Percentiles rank a stretch among this genome's conserved stretches.
Evolutionary conservation across 2,113 vertebrate species (phyloP).

Genomic region (mouse (Mus musculus)): DNA sequence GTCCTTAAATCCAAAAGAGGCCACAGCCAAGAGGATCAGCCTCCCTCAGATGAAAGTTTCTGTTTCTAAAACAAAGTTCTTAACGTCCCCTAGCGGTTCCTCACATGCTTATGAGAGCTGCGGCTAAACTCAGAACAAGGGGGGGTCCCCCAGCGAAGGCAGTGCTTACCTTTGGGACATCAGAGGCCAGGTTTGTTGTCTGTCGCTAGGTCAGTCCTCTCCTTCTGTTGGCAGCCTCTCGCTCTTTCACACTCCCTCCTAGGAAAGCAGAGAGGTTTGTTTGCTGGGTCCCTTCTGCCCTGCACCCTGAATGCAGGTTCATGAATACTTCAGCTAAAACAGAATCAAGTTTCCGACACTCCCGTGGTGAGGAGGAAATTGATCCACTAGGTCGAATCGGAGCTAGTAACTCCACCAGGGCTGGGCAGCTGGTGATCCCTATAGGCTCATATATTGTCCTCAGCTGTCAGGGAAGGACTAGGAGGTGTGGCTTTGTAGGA

Average conservation of each 20-base stretch:
- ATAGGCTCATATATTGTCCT: not conserved
- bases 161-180: constrained; percentile 58
- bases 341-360: constrained; percentile 78
- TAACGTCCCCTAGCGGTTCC: not conserved
- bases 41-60: not conserved
- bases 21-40: not conserved
- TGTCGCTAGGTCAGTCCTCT: constrained; percentile 43
- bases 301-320: constrained; percentile 50
- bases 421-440: not conserved
- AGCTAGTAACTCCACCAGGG: constrained; percentile 23
- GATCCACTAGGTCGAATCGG: constrained; percentile 68
- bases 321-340: constrained; percentile 73
- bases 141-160: not conserved
- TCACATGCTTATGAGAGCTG: not conserved
- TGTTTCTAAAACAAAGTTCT: not conserved
- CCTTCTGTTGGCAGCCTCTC: constrained; percentile 56
- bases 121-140: not conserved
- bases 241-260: not conserved
- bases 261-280: not conserved
- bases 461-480: not conserved
- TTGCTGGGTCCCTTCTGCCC: not conserved
- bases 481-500: not conserved
- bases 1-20: constrained; percentile 24
- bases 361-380: constrained; percentile 38
- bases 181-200: not conserved